Base-by-base conservation (phyloP, 2,113 vertebrate genomes). In the Leptobrachium ailaonicum region DNA sequence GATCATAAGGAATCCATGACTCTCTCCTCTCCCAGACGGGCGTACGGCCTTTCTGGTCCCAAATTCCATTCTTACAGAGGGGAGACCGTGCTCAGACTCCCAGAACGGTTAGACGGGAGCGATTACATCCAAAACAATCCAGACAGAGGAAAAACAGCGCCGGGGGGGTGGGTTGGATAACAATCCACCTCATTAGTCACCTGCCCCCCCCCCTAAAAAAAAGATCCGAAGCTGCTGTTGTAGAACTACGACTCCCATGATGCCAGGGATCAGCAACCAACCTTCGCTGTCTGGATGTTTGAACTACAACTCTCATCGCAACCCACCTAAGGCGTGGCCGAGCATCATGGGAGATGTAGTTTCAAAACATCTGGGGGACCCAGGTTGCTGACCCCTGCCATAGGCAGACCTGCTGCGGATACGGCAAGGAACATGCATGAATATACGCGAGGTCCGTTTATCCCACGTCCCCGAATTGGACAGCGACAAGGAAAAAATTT, bases 21-120 rank as follows among this genome's bases (percentile, higher is more conserved):
- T 63, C 76, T 12, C 76, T 58, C 75, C 75, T 58, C 69, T 69
- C 53, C 68, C 63, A 43, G 63, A 67, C 70, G 44, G 67, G 7
- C 13, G 20, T 12, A 42, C 11, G 42, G 54, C 67, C 53, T 76
- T 9, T 9, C 43, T 47, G 50, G 20, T 50, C n/a, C 54, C 20
- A 47, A 66, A 77, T 77, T 77, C 76, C 66, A 45, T 47, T 78
- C 66, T 67, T 6, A 67, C 32, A 12, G n/a, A 78, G 42, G 13
- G 50, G 66, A 77, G 66, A 60, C 66, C 4, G 41, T 7, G 2
- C 32, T 0, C 5, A 44, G 40, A 47, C 32, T 71, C 42, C 67
- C 53, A 20, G 76, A 60, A 78, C n/a, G 4, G 64, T 68, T 13
- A 58, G 53, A 43, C 42, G 12, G 14, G 32, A n/a, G 40, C 53